These are phyloP conservation scores for Automeris io DNA, from an alignment of 2,888 invertebrate genomes.

Conservation along the genomic window DNA sequence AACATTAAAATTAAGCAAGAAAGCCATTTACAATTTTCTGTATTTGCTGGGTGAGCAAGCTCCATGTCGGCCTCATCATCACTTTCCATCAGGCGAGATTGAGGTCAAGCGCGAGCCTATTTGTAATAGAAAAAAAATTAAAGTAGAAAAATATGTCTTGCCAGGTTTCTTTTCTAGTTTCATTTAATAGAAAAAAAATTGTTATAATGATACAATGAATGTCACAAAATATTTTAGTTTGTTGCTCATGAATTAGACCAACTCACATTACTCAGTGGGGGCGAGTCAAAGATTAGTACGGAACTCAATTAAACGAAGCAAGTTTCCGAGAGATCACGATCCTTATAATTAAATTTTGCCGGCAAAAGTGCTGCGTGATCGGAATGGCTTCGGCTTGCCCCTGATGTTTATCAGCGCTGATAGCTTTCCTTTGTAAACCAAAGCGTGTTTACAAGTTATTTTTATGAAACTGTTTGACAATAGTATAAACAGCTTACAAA, in stretches of 20 bases:
- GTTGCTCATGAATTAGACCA: slow-evolving; percentile 20
- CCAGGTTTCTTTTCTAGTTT: no score
- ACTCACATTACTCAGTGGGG: slow-evolving; percentile 21
- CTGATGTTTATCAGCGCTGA: slow-evolving; percentile 16
- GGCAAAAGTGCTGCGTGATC: slow-evolving; percentile 57
- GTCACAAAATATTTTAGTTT: neutral
- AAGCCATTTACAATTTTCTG: no score
- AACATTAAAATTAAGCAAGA: no score
- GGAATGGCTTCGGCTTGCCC: slow-evolving; percentile 34
- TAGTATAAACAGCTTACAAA: neutral
- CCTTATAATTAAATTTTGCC: slow-evolving; percentile 66
- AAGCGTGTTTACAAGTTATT: slow-evolving; percentile 1
- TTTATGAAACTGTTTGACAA: neutral
- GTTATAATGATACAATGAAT: neutral
- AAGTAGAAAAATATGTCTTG: no score
- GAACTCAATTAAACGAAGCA: slow-evolving; percentile 64
- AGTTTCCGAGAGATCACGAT: slow-evolving; percentile 54
- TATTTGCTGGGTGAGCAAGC: no score
- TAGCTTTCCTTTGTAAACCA: slow-evolving; percentile 2
- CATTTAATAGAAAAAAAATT: no score
- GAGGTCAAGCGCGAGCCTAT: no score
- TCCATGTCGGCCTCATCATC: no score
- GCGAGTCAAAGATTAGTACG: slow-evolving; percentile 58
- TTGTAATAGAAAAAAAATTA: no score
- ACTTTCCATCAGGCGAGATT: no score